phyloP scores from a whole-genome alignment of 2,888 invertebrate species.

The Eristalis tenax region DNA sequence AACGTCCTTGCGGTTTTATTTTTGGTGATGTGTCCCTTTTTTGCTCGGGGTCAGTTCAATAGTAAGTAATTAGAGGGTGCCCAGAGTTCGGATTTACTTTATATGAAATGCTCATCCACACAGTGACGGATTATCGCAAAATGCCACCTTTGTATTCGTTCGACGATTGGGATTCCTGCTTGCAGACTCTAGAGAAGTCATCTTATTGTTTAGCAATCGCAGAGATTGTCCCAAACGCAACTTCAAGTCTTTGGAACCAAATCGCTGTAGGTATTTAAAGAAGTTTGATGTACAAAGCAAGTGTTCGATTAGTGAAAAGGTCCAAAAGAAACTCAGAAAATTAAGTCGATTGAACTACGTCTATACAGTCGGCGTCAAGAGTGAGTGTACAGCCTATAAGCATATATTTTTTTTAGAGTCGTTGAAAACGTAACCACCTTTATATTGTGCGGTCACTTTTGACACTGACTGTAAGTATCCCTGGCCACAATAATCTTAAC shows the following conservation, averaged over 20 bases:
- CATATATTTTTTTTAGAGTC: too few relatives aligned
- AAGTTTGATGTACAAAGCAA: too few relatives aligned
- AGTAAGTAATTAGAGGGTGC: constrained; percentile 34
- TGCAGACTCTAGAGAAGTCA: constrained; percentile 73
- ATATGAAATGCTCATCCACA: not conserved
- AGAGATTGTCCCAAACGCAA: constrained; percentile 75
- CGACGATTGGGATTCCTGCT: constrained; percentile 79
- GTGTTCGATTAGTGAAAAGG: too few relatives aligned
- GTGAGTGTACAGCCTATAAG: too few relatives aligned
- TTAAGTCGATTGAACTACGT: too few relatives aligned
- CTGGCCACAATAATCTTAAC: too few relatives aligned
- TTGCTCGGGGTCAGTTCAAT: constrained; percentile 35
- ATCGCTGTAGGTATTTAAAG: constrained; percentile 70
- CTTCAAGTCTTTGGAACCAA: constrained; percentile 75
- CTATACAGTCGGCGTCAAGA: too few relatives aligned
- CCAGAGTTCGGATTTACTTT: not conserved
- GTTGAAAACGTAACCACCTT: too few relatives aligned
- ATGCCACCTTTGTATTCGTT: constrained; percentile 79
- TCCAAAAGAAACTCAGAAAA: too few relatives aligned
- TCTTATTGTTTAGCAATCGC: constrained; percentile 77
- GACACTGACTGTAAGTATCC: too few relatives aligned
- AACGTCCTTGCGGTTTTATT: not conserved
- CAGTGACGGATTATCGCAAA: constrained; percentile 79
- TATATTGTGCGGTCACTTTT: too few relatives aligned
- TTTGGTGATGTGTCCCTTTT: constrained; percentile 6